Conservation (phyloP, 2,888 invertebrate species). For the Machimus atricapillus region DNA sequence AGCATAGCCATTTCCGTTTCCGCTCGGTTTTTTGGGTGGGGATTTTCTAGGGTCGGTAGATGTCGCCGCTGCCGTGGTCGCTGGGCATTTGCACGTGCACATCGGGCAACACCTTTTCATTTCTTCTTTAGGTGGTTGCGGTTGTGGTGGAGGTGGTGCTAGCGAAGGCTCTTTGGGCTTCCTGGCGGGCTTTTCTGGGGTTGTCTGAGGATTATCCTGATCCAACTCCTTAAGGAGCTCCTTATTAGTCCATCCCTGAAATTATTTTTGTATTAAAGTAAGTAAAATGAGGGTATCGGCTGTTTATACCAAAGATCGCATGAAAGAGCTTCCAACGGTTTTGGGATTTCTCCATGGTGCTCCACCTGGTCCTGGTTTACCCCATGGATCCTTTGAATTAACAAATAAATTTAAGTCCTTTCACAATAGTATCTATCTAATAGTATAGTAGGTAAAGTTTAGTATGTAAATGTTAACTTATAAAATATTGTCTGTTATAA, state of each 20-base stretch:
- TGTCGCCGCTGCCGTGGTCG: conserved; percentile 46
- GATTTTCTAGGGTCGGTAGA: conserved; percentile 51
- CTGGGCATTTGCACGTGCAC: conserved; percentile 59
- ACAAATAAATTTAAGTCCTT: neutral
- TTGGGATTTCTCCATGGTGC: conserved; percentile 77
- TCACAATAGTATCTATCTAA: too few species aligned
- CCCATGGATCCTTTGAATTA: conserved; percentile 56
- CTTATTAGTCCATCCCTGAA: conserved; percentile 62
- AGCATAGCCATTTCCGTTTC: neutral
- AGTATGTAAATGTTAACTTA: too few species aligned
- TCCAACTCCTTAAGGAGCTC: conserved; percentile 60
- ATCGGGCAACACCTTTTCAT: conserved; percentile 56
- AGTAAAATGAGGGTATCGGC: neutral
- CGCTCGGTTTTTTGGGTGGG: conserved; percentile 28
- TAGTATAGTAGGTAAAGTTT: too few species aligned
- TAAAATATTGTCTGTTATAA: too few species aligned
- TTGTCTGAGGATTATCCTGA: conserved; percentile 59
- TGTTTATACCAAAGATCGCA: conserved; percentile 75
- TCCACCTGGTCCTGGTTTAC: conserved; percentile 67
- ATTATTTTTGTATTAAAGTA: neutral
- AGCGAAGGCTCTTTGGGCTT: conserved; percentile 47
- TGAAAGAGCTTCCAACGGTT: conserved; percentile 75
- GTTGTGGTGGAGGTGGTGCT: neutral
- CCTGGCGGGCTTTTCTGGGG: conserved; percentile 55
- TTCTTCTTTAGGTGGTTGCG: neutral